phyloP scores from a whole-genome alignment of 1,140 invertebrate genomes.

The Bombus confusus region DNA sequence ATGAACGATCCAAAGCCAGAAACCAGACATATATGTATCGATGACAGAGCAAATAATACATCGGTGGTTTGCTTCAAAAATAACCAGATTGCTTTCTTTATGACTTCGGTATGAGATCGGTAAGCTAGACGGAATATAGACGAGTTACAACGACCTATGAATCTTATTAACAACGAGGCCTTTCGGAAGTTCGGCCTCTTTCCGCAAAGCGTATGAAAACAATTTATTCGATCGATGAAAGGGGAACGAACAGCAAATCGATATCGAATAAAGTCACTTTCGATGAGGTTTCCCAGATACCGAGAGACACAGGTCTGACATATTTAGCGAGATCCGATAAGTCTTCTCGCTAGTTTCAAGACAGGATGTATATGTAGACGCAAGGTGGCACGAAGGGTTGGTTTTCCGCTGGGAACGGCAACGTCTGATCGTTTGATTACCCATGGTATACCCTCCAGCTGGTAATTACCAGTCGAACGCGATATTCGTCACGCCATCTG shows the following conservation, averaged over 20 bases:
- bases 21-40: constrained; percentile 2
- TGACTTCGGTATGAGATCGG: too few relatives aligned
- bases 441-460: constrained; percentile 52
- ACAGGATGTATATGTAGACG: constrained; percentile 2
- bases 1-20: neutral
- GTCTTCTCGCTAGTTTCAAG: constrained; percentile 36
- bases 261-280: constrained; percentile 43
- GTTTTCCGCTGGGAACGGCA: constrained; percentile 58
- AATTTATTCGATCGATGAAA: neutral
- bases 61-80: neutral
- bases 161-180: neutral
- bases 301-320: constrained; percentile 45
- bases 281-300: constrained; percentile 34
- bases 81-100: neutral
- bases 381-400: constrained; percentile 38
- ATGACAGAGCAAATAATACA: neutral
- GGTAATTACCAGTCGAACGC: constrained; percentile 70
- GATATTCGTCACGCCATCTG: constrained; percentile 74
- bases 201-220: neutral
- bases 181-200: neutral
- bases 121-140: neutral
- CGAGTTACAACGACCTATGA: neutral
- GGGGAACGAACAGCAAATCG: constrained; percentile 4
- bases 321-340: constrained; percentile 48
- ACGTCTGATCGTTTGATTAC: constrained; percentile 67